These are phyloP conservation scores for Napeogenes inachia DNA, from an alignment of 2,888 invertebrate species.

Conservation along the genomic window DNA sequence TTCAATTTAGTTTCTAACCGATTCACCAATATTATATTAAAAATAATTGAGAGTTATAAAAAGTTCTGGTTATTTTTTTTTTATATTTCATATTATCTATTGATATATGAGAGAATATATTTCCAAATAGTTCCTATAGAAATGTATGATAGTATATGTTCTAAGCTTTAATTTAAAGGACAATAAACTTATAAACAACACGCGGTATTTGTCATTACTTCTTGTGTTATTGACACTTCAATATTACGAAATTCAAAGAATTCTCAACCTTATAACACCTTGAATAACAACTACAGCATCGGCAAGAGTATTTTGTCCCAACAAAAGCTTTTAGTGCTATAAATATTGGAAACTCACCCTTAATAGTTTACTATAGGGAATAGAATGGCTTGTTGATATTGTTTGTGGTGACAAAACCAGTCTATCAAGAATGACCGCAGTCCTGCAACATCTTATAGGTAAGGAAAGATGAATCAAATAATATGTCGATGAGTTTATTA, in stretches of 20 bases:
- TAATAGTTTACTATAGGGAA: conserved; percentile 5
- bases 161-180: too few relatives aligned
- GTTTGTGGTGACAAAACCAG: conserved; percentile 32
- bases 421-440: conserved; percentile 30
- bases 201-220: background rate
- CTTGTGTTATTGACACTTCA: background rate
- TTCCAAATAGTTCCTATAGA: too few relatives aligned
- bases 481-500: too few relatives aligned
- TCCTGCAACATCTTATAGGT: background rate
- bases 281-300: background rate
- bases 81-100: too few relatives aligned
- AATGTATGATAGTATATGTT: too few relatives aligned
- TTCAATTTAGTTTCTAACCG: background rate
- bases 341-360: background rate
- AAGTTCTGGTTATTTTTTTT: too few relatives aligned
- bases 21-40: too few relatives aligned
- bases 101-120: too few relatives aligned
- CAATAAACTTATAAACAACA: background rate
- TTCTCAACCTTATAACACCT: background rate
- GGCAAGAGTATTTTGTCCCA: background rate
- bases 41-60: too few relatives aligned
- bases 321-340: background rate
- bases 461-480: background rate
- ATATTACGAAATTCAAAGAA: background rate
- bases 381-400: conserved; percentile 6